phyloP scores from a whole-genome alignment of 2,797 vertebrate species.

The Microctenopoma stevenorrisi region DNA sequence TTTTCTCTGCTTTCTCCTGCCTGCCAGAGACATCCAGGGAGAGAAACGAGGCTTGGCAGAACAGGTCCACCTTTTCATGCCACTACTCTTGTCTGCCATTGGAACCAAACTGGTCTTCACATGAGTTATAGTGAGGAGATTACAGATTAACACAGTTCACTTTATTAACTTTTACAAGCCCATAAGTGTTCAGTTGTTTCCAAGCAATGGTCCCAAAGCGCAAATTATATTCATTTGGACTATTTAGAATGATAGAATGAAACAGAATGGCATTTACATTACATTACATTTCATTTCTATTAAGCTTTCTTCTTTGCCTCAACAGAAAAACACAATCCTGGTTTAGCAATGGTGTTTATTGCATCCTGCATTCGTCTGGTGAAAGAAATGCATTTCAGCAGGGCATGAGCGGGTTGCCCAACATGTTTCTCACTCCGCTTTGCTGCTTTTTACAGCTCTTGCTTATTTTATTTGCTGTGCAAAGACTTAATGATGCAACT shows the following conservation, averaged over 20 bases:
- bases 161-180: slow-evolving; percentile 8
- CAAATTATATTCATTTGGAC: slow-evolving; percentile 47
- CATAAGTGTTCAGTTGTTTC: slow-evolving; percentile 51
- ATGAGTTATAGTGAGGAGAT: not conserved
- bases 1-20: slow-evolving; percentile 39
- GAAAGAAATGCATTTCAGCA: slow-evolving; percentile 53
- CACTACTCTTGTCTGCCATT: slow-evolving; percentile 19
- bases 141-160: no score
- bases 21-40: slow-evolving; percentile 48
- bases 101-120: slow-evolving; percentile 21
- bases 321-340: not conserved
- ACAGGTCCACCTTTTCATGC: slow-evolving; percentile 61
- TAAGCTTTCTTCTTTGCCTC: slow-evolving; percentile 11
- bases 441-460: slow-evolving; percentile 14
- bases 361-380: slow-evolving; percentile 32
- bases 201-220: slow-evolving; percentile 52
- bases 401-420: slow-evolving; percentile 48
- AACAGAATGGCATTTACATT: slow-evolving; percentile 12
- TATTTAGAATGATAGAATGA: not conserved
- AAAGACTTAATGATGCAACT: slow-evolving; percentile 47
- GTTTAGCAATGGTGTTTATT: slow-evolving; percentile 19
- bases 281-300: not conserved
- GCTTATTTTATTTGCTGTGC: slow-evolving; percentile 16
- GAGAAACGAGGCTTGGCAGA: slow-evolving; percentile 51
- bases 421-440: slow-evolving; percentile 31